These are phyloP conservation scores for Scomber colias DNA, from an alignment of 2,113 vertebrate species.

Conservation along the genomic window DNA sequence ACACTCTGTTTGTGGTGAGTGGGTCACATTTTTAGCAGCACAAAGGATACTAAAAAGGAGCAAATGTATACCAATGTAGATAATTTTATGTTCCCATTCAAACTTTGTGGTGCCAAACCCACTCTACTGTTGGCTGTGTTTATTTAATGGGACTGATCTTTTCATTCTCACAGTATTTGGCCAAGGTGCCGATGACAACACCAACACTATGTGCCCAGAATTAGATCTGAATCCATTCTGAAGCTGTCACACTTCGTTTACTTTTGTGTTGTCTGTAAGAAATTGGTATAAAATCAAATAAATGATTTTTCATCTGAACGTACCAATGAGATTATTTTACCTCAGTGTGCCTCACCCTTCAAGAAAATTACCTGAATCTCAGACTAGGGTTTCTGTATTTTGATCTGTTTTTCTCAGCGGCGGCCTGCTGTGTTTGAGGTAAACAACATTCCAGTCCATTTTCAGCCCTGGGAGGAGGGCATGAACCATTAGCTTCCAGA, in stretches of 20 bases:
- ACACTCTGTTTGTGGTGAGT: neutral
- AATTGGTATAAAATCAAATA: constrained; percentile 13
- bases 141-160: constrained; percentile 12
- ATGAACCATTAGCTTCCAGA: constrained; percentile 73
- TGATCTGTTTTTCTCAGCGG: constrained; percentile 42
- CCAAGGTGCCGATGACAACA: constrained; percentile 10
- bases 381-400: constrained; percentile 40
- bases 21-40: neutral
- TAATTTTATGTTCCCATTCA: neutral
- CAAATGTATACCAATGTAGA: neutral
- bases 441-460: constrained; percentile 78
- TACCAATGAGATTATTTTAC: constrained; percentile 45
- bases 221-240: constrained; percentile 21
- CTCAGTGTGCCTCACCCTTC: constrained; percentile 23
- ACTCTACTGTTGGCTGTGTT: neutral
- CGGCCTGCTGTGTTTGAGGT: constrained; percentile 67
- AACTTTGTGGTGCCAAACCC: neutral
- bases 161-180: constrained; percentile 26
- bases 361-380: constrained; percentile 50
- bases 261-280: constrained; percentile 30
- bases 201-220: constrained; percentile 5
- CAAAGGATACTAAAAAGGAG: neutral
- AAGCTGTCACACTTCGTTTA: constrained; percentile 30
- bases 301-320: constrained; percentile 23
- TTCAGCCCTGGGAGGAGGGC: constrained; percentile 71